Conservation (phyloP, 2,888 invertebrate species). For the Lomographa bimaculata region DNA sequence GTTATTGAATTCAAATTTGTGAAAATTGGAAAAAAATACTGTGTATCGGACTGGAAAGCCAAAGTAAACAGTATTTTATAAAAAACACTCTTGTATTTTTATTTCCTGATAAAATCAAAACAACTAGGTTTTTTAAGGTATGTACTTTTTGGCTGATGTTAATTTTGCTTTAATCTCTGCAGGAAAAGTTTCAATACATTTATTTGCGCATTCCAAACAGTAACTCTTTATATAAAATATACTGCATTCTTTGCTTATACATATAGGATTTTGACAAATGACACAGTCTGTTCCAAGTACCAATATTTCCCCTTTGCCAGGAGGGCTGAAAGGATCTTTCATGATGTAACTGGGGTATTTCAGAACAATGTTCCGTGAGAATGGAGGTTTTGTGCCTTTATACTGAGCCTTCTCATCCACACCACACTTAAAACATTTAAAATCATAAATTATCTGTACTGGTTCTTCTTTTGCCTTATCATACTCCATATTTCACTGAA, state of each 20-base stretch:
- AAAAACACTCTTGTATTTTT: slow-evolving; percentile 46
- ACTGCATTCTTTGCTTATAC: slow-evolving; percentile 90
- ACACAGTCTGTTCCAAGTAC: slow-evolving; percentile 90
- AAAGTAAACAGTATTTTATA: slow-evolving; percentile 84
- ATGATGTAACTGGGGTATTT: slow-evolving; percentile 90
- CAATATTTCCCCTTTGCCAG: slow-evolving; percentile 89
- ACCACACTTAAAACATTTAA: slow-evolving; percentile 86
- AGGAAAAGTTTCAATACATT: slow-evolving; percentile 86
- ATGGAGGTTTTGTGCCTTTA: slow-evolving; percentile 89
- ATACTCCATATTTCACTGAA: slow-evolving; percentile 60
- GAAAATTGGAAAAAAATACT: slow-evolving; percentile 75
- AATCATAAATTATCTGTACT: slow-evolving; percentile 61
- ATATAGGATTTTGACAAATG: slow-evolving; percentile 87
- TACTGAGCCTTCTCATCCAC: slow-evolving; percentile 89
- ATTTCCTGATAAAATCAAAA: slow-evolving; percentile 1
- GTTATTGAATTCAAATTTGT: slow-evolving; percentile 74
- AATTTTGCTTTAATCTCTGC: slow-evolving; percentile 86
- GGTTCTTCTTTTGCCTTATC: slow-evolving; percentile 48
- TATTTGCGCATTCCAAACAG: slow-evolving; percentile 88
- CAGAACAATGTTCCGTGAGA: slow-evolving; percentile 86
- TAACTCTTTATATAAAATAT: slow-evolving; percentile 89
- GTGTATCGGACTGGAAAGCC: slow-evolving; percentile 81
- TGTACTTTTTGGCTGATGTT: slow-evolving; percentile 41
- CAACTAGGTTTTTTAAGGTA: no score
- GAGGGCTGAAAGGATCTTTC: slow-evolving; percentile 93